Evolutionary conservation across 2,888 invertebrate species (phyloP), one percentile per base, ranked within the genome.

Genomic region (Podabrus alpinus): DNA sequence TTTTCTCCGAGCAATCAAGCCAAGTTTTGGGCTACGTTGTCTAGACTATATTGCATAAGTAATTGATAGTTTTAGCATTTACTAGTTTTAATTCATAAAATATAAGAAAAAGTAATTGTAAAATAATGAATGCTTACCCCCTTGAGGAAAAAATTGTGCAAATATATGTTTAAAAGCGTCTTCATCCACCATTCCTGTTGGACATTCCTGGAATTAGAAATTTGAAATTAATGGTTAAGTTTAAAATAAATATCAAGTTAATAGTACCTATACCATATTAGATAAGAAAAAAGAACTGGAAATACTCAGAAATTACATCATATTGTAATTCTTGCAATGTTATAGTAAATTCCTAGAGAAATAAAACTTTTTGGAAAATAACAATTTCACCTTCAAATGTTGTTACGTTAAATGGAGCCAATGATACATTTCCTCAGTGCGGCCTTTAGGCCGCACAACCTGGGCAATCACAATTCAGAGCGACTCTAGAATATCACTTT

Each of bases 141-240:
- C 96, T 84, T 95, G 93, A 0, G 96, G 96, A 86, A 96, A 96
- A 88, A 96, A 96, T 87, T 95, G 95, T 0, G 93, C 92, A 87
- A 96, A 96, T 81, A 96, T 96, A 82, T 94, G 92, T 86, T 95
- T 95, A 89, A 96, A 96, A 2, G 94, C 92, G 72, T 95, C 95
- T 84, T 96, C 96, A 83, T 95, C 95, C 64, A 96, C 95, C 83
- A 95, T 92, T 1, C 96, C 96, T 0, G 94, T 92, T 0, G 96
- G 95, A 85, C 95, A 95, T 86, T 94, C 94, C 93, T 94, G 89
- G 1, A 2, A 88, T 88, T 60, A 68, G 59, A 72, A 64, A 25
- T 29, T 64, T 19, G 9, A n/a, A 19, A n/a, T 19, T 64, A 64
- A n/a, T 62, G n/a, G 13, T n/a, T 1, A 45, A 45, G n/a, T 45